phyloP scores from a whole-genome alignment of 2,113 vertebrate species.

The Gorsachius goisagi region DNA sequence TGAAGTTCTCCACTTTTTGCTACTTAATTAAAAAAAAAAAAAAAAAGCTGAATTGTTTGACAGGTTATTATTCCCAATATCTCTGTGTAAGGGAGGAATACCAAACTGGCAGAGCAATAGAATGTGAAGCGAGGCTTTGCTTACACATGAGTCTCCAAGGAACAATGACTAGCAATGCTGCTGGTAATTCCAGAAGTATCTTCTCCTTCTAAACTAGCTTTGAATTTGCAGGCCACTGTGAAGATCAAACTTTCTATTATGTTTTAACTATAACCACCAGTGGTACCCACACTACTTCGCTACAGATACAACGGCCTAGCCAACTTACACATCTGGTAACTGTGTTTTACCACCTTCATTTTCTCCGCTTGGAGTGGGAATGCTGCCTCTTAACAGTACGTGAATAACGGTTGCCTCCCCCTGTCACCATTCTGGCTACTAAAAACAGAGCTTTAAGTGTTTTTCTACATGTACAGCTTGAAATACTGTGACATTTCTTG shows the following conservation, averaged over 20 bases:
- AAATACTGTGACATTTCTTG: not conserved
- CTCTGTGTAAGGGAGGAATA: not conserved
- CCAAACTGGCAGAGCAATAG: not conserved
- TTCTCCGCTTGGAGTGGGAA: not conserved
- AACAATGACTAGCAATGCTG: not conserved
- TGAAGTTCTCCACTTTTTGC: not conserved
- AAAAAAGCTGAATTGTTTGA: not conserved
- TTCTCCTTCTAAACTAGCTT: not conserved
- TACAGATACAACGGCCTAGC: not conserved
- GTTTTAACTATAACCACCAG: not conserved
- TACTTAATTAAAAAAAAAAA: constrained; percentile 18
- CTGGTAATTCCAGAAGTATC: not conserved
- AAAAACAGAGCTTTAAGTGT: not conserved
- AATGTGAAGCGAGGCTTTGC: not conserved
- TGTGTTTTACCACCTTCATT: not conserved
- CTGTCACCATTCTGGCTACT: not conserved
- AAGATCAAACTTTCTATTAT: not conserved
- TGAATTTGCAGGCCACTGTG: not conserved
- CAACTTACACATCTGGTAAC: not conserved
- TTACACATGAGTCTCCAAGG: not conserved
- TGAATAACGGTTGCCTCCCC: not conserved
- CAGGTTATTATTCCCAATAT: not conserved
- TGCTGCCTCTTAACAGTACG: not conserved
- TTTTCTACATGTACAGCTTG: not conserved
- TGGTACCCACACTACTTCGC: not conserved